Evolutionary conservation across 1,140 invertebrate genomes (phyloP).

Genomic region (Anthonomus grandis): DNA sequence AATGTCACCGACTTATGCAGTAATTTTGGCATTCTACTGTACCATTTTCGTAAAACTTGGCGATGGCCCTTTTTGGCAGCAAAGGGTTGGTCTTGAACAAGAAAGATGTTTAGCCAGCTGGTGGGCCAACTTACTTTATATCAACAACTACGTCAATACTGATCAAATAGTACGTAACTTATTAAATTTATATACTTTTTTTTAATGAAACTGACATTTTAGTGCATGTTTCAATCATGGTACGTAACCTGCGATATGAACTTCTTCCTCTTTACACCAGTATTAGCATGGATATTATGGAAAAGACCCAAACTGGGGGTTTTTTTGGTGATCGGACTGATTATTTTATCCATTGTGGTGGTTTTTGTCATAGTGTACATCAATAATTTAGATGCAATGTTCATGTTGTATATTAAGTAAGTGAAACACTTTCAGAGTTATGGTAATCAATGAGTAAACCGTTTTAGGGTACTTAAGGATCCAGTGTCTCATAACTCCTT

Average conservation of each 20-base stretch:
- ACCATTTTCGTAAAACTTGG: constrained; percentile 64
- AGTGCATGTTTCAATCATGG: constrained; percentile 91
- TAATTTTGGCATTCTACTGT: constrained; percentile 67
- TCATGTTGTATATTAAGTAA: constrained; percentile 64
- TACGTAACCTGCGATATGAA: constrained; percentile 87
- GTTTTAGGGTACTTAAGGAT: constrained; percentile 60
- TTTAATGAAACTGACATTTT: constrained; percentile 12
- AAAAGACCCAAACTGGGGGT: constrained; percentile 60
- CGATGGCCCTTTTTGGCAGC: constrained; percentile 65
- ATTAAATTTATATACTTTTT: not conserved
- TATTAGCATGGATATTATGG: constrained; percentile 68
- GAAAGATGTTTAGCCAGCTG: constrained; percentile 67
- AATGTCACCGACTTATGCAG: constrained; percentile 65
- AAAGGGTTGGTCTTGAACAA: constrained; percentile 58
- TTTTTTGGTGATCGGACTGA: constrained; percentile 49
- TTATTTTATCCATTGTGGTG: constrained; percentile 57
- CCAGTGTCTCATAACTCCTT: constrained; percentile 61
- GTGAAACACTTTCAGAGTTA: constrained; percentile 26
- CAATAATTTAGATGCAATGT: constrained; percentile 59
- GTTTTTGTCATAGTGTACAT: constrained; percentile 60
- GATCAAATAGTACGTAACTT: constrained; percentile 58
- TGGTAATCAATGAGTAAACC: constrained; percentile 2
- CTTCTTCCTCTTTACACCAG: constrained; percentile 72
- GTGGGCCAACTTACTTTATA: constrained; percentile 81
- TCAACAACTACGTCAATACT: constrained; percentile 77